These are phyloP conservation scores for Nymphalis polychloros DNA, from an alignment of 2,888 invertebrate genomes.

Conservation along the genomic window DNA sequence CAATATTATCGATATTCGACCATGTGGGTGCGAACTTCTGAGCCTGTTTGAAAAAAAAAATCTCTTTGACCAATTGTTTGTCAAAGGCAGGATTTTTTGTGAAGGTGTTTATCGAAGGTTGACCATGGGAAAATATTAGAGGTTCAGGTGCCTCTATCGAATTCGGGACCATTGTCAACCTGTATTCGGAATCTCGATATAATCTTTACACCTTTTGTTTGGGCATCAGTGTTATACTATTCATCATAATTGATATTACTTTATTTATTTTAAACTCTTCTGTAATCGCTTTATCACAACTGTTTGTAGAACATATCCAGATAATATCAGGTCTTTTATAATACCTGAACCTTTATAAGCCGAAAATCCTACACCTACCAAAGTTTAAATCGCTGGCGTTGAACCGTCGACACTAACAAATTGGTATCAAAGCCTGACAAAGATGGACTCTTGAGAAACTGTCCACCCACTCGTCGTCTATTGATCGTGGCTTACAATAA, in stretches of 20 bases:
- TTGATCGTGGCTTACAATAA: constrained; percentile 77
- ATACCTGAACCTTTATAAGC: constrained; percentile 34
- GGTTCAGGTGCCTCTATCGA: constrained; percentile 76
- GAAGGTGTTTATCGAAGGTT: constrained; percentile 76
- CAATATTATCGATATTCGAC: constrained; percentile 68
- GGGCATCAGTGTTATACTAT: constrained; percentile 27
- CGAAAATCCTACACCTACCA: constrained; percentile 62
- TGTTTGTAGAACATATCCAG: not conserved
- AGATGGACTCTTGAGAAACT: constrained; percentile 80
- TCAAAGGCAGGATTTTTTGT: constrained; percentile 75
- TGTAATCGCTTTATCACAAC: constrained; percentile 6
- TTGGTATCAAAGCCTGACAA: constrained; percentile 80
- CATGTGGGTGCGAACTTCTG: constrained; percentile 68
- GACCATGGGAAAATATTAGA: constrained; percentile 80
- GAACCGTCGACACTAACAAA: constrained; percentile 79
- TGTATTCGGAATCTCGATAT: constrained; percentile 64
- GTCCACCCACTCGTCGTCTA: constrained; percentile 79
- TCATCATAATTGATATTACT: constrained; percentile 3
- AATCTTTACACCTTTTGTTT: constrained; percentile 60
- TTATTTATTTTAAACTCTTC: not conserved
- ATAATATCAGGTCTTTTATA: constrained; percentile 21
- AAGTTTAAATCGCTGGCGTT: constrained; percentile 76
- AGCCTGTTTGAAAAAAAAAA: constrained; percentile 73
- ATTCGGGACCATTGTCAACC: constrained; percentile 69
- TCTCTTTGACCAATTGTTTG: constrained; percentile 79